A percentile compares a stretch with the other conserved stretches of the same genome.
These are phyloP conservation scores for Nomada hirtipes DNA, from an alignment of 2,888 invertebrate species.

Conservation along the genomic window DNA sequence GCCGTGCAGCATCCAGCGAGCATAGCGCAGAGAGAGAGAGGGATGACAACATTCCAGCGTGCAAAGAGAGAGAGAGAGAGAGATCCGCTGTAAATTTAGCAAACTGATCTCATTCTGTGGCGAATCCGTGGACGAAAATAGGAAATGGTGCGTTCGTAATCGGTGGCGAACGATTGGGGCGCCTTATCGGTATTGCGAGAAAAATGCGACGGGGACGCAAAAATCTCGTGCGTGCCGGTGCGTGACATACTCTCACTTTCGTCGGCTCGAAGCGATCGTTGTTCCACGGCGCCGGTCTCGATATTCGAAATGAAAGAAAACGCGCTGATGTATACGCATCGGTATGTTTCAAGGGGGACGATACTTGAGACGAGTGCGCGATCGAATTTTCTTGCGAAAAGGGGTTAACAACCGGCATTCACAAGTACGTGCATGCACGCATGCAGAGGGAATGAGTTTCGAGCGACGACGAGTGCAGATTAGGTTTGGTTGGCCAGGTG, in stretches of 20 bases:
- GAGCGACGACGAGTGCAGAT: conserved; percentile 40
- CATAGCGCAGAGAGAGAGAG: neutral
- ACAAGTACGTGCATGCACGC: conserved; percentile 45
- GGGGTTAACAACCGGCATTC: conserved; percentile 6
- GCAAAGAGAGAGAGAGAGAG: conserved; percentile 57
- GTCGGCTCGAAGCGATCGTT: no score
- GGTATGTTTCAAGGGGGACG: no score
- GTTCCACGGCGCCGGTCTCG: no score
- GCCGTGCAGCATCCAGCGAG: conserved; percentile 22
- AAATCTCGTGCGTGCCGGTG: no score
- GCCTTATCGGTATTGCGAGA: conserved; percentile 4
- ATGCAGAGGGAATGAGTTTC: conserved; percentile 47
- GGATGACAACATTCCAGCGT: conserved; percentile 46
- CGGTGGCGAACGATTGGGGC: conserved; percentile 16
- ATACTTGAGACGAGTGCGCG: no score
- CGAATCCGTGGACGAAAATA: conserved; percentile 79
- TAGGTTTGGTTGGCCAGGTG: neutral
- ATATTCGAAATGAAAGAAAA: no score
- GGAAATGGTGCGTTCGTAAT: conserved; percentile 48
- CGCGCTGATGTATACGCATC: no score
- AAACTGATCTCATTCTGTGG: conserved; percentile 80
- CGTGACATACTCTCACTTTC: no score
- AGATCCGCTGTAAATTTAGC: conserved; percentile 76
- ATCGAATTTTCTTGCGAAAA: neutral
- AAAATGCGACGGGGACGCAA: neutral